A percentile compares a stretch with the other conserved stretches of the same genome.
These are phyloP conservation scores for Bothrops jararaca DNA, from an alignment of 2,113 vertebrate species.

Conservation along the genomic window DNA sequence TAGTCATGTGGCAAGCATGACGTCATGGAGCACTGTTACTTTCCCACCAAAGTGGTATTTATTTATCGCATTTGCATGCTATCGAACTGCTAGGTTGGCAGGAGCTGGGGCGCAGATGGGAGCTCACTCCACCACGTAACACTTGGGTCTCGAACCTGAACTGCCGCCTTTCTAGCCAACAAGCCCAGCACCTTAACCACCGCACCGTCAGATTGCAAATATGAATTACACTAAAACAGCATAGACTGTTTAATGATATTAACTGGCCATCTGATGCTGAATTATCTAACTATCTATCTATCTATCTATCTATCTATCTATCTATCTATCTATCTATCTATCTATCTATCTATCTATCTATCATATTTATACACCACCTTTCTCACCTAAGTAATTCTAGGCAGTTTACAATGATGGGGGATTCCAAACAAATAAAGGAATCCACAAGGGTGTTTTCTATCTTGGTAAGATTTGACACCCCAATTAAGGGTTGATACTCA, in stretches of 20 bases:
- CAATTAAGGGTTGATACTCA: not conserved
- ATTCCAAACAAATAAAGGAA: not conserved
- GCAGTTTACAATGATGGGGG: not conserved
- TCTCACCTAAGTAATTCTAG: not conserved
- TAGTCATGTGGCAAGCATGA: not conserved
- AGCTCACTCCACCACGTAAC: too few species aligned
- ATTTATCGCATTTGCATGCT: not conserved
- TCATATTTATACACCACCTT: too few species aligned
- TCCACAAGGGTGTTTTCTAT: not conserved
- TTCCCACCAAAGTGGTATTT: not conserved
- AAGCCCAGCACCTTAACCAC: not conserved
- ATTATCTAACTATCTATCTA: not conserved
- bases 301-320: too few species aligned
- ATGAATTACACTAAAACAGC: not conserved
- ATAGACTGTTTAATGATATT: not conserved
- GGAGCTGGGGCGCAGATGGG: not conserved
- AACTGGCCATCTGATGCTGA: not conserved
- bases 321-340: too few species aligned
- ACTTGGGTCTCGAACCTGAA: not conserved
- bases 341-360: too few species aligned
- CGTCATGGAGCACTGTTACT: not conserved
- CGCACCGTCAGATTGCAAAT: not conserved
- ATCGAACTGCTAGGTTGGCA: not conserved
- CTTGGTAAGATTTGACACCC: not conserved
- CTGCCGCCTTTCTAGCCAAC: not conserved